Conservation (phyloP, 2,888 invertebrate species). For the Morpho deidamia region DNA sequence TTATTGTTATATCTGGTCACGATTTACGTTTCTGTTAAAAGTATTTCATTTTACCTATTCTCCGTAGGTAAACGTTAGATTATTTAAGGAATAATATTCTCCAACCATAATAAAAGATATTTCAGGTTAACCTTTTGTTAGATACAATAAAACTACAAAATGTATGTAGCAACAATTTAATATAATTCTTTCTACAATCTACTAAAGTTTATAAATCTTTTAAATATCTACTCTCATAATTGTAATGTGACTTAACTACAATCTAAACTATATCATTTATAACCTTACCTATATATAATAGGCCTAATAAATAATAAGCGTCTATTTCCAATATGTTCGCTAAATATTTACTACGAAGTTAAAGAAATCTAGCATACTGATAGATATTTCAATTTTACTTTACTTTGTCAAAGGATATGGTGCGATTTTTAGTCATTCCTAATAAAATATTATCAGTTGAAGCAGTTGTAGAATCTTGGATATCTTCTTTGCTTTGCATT, state of each 20-base stretch:
- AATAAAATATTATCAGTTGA: constrained; percentile 72
- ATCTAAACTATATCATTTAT: constrained; percentile 5
- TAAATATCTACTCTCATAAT: constrained; percentile 14
- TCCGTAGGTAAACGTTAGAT: too few relatives aligned
- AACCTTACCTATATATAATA: constrained; percentile 5
- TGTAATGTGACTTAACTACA: constrained; percentile 8
- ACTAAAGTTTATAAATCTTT: constrained; percentile 14
- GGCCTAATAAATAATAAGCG: constrained; percentile 2
- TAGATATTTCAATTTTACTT: constrained; percentile 26
- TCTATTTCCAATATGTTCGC: constrained; percentile 3
- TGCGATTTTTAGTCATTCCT: constrained; percentile 64
- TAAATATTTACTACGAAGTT: background rate
- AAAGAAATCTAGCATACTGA: background rate
- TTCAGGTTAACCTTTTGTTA: too few relatives aligned
- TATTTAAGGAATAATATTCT: too few relatives aligned
- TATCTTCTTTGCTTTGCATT: constrained; percentile 68
- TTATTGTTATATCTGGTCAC: too few relatives aligned
- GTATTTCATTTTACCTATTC: too few relatives aligned
- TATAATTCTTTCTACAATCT: constrained; percentile 19
- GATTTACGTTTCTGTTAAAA: too few relatives aligned
- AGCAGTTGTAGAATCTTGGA: constrained; percentile 63
- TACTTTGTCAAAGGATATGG: constrained; percentile 49
- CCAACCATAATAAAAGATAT: too few relatives aligned
- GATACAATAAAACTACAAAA: constrained; percentile 23
- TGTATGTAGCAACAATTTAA: constrained; percentile 40